Evolutionary conservation across 2,888 invertebrate genomes (phyloP).

Genomic region (Lepidonotus clava): DNA sequence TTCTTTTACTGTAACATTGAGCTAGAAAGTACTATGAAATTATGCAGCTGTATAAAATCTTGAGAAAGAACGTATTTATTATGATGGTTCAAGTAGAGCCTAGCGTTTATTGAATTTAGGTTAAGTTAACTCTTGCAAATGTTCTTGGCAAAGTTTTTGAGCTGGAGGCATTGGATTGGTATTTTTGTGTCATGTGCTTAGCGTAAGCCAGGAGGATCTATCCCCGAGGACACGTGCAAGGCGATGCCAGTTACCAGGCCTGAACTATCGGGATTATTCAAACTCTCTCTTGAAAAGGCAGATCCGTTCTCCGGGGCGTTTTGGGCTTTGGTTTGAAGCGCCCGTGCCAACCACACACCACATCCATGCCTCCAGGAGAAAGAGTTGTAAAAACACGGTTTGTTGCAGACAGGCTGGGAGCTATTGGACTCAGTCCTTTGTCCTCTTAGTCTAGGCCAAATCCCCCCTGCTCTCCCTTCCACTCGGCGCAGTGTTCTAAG

Average conservation of each 20-base stretch:
- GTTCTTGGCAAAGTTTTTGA: too few species aligned
- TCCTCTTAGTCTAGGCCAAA: background rate
- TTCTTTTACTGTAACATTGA: too few species aligned
- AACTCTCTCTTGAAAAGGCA: background rate
- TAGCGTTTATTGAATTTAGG: too few species aligned
- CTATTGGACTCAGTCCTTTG: background rate
- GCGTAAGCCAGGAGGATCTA: background rate
- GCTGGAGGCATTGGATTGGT: background rate
- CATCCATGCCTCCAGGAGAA: slow-evolving; percentile 6
- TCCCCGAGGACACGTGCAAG: background rate
- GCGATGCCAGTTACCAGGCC: slow-evolving; percentile 18
- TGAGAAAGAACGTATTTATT: too few species aligned
- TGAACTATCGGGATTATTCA: background rate
- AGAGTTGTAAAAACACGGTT: background rate
- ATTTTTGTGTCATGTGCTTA: slow-evolving; percentile 10
- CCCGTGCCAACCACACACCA: slow-evolving; percentile 16
- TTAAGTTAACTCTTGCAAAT: background rate
- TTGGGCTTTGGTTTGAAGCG: background rate
- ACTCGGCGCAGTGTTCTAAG: background rate
- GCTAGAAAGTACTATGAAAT: too few species aligned
- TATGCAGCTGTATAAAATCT: too few species aligned
- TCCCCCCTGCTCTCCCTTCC: background rate
- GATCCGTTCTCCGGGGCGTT: background rate
- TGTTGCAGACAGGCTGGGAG: background rate
- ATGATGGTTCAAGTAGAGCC: too few species aligned